Percentiles rank a stretch among this genome's conserved stretches.
Evolutionary conservation across 1,140 invertebrate genomes (phyloP).

Genomic region (Lepidurus packardi): DNA sequence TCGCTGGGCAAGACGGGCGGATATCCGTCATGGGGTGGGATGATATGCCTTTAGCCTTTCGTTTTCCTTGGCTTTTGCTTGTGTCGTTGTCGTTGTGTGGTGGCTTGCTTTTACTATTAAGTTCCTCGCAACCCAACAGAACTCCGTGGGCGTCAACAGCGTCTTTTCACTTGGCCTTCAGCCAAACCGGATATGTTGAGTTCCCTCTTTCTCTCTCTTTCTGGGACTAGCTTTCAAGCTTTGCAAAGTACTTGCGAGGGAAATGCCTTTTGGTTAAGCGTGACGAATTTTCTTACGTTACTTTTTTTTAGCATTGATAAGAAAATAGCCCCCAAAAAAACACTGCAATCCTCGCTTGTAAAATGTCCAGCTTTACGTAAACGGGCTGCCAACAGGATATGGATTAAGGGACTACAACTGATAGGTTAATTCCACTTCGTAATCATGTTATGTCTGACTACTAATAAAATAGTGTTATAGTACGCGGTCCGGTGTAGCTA

Average conservation of each 20-base stretch:
- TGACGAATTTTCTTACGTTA: background rate
- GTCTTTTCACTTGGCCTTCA: conserved; percentile 21
- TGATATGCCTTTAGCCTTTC: conserved; percentile 21
- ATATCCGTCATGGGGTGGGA: conserved; percentile 5
- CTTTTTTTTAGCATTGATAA: background rate
- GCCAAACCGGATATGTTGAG: conserved; percentile 19
- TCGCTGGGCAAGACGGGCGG: conserved; percentile 11
- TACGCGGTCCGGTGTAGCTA: too few species aligned
- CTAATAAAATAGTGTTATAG: too few species aligned
- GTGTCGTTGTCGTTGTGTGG: background rate
- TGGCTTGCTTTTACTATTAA: conserved; percentile 11
- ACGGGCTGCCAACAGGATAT: too few species aligned
- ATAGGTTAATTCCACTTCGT: too few species aligned
- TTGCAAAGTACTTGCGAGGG: conserved; percentile 5
- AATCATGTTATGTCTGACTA: too few species aligned
- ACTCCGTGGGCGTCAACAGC: background rate
- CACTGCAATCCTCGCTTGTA: background rate
- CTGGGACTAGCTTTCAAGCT: background rate
- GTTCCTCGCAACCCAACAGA: conserved; percentile 12
- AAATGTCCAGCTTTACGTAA: too few species aligned
- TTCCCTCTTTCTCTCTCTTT: background rate
- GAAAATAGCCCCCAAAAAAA: background rate
- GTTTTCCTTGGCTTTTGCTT: conserved; percentile 10
- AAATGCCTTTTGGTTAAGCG: background rate
- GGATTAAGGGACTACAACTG: too few species aligned